Conservation (phyloP, 2,113 vertebrate genomes). For the Peromyscus californicus region DNA sequence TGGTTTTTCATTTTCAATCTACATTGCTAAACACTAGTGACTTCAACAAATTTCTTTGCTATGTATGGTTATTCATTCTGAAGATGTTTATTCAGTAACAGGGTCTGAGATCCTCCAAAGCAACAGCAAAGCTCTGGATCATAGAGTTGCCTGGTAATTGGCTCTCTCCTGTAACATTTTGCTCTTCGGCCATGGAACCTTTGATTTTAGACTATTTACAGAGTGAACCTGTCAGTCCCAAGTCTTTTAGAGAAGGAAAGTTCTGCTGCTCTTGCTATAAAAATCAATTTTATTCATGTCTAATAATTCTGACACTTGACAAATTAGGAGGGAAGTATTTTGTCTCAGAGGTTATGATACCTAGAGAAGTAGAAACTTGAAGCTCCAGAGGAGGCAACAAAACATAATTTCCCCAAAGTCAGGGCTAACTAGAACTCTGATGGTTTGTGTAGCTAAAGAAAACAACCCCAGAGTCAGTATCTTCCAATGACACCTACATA, state of each 20-base stretch:
- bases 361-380: not conserved
- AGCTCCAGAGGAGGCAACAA: not conserved
- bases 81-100: not conserved
- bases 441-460: not conserved
- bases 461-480: not conserved
- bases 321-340: constrained; percentile 56
- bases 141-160: not conserved
- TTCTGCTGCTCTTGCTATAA: not conserved
- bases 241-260: not conserved
- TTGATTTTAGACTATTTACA: not conserved
- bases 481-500: not conserved
- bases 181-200: not conserved
- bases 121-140: not conserved
- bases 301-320: constrained; percentile 14
- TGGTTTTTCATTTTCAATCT: not conserved
- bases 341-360: not conserved
- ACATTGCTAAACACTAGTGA: not conserved
- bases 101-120: not conserved
- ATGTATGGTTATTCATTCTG: not conserved
- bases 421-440: not conserved
- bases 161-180: not conserved
- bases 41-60: not conserved
- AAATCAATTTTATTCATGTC: constrained; percentile 31
- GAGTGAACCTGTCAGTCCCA: not conserved
- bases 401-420: not conserved